Evolutionary conservation across 2,113 vertebrate genomes (phyloP), one percentile per base, ranked within the genome.

Genomic region (Genyomyrus donnyi): DNA sequence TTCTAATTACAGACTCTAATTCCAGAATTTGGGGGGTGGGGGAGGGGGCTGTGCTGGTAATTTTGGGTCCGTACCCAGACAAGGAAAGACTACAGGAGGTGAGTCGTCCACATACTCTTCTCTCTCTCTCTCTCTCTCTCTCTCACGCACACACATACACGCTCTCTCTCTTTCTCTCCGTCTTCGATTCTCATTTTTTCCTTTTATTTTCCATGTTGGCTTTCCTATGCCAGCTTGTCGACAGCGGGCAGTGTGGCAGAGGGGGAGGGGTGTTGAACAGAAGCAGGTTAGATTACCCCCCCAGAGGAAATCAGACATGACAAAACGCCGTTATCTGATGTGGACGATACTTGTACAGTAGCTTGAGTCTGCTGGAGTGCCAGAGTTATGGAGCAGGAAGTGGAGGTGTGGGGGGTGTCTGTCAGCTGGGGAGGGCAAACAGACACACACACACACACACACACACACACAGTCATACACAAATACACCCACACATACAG

Each of bases 1-100:
- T 91, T 93, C 91, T 92, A 94, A 93, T 95, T 95, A 94, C 91
- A 90, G 88, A 85, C 39, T 53, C 77, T 86, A 74, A 49, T 77
- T 89, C 74, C 70, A 88, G 89, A 21, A 84, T 42, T 86, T 45
- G 15, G 91, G 89, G 90, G 88, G 58, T 91, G 91, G 89, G 58
- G 52, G 90, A 91, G 91, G 91, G 87, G 39, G 88, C 92, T 92
- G 93, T 93, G 91, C 91, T 88, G 35, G 88, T 93, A 92, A 93
- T 93, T 93, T 93, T 66, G 87, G 48, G 87, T 89, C 86, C 89
- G 58, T 88, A 89, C 70, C 27, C 89, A 87, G 89, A 56, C 90
- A 88, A 56, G 88, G 86, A 88, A 5, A 90, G 86, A 91, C 89
- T 90, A 90, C 70, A n/a, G 91, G 87, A 66, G 88, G 85, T 90